Evolutionary conservation across 2,113 vertebrate species (phyloP).

Genomic region (Connochaetes taurinus): DNA sequence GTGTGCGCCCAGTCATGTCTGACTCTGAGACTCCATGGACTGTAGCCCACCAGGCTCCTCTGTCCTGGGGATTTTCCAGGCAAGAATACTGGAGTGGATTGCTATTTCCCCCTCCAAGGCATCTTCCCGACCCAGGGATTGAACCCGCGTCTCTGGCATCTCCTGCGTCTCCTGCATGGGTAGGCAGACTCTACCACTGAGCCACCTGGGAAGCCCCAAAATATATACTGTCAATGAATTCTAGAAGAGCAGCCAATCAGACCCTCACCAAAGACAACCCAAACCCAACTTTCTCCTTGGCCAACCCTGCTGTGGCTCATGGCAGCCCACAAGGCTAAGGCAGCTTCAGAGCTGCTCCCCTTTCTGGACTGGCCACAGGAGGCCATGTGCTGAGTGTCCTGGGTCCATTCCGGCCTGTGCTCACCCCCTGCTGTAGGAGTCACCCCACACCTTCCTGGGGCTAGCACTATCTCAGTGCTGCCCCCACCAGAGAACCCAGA

Average conservation of each 20-base stretch:
- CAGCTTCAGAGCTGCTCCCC: background rate
- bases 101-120: background rate
- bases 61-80: background rate
- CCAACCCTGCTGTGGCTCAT: background rate
- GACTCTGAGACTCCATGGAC: background rate
- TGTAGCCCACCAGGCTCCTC: background rate
- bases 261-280: background rate
- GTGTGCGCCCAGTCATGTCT: background rate
- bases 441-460: background rate
- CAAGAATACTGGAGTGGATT: background rate
- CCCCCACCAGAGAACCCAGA: background rate
- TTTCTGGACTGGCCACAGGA: background rate
- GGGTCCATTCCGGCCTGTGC: background rate
- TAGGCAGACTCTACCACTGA: background rate
- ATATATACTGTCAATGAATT: background rate
- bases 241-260: background rate
- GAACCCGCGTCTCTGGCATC: background rate
- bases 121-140: background rate
- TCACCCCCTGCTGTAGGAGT: background rate
- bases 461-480: background rate
- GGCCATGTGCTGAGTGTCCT: background rate
- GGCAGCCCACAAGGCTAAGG: background rate
- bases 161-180: background rate
- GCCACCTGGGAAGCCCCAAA: background rate
- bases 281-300: background rate